phyloP scores from a whole-genome alignment of 2,113 vertebrate species.

The Equus quagga region DNA sequence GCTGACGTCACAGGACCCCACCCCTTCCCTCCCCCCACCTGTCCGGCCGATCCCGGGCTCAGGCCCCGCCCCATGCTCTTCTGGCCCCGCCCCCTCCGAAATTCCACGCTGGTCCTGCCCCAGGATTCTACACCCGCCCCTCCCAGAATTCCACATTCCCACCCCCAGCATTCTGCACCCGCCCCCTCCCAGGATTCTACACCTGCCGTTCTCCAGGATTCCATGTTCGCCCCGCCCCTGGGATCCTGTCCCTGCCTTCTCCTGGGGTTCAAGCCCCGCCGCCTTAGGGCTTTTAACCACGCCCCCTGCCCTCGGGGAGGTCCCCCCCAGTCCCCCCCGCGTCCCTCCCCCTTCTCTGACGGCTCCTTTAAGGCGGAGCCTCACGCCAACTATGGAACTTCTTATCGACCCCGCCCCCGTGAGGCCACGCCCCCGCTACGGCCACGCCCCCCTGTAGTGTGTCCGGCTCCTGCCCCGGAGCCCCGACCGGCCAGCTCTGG shows the following conservation, averaged over 20 bases:
- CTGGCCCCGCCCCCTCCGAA: neutral
- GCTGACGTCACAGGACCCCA: conserved; percentile 76
- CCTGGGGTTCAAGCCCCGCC: neutral
- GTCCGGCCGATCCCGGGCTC: neutral
- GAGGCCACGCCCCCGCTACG: neutral
- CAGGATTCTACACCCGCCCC: neutral
- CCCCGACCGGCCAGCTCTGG: neutral
- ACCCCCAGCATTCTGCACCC: neutral
- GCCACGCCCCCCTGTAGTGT: neutral
- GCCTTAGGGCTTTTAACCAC: rapidly evolving
- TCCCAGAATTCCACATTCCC: neutral
- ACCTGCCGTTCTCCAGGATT: neutral
- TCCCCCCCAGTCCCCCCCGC: neutral
- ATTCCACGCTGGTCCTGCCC: neutral
- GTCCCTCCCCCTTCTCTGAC: neutral
- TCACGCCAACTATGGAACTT: neutral
- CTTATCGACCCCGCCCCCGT: neutral
- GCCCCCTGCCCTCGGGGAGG: neutral
- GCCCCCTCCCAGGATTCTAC: neutral
- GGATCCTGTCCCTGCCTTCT: neutral
- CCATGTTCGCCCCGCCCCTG: neutral
- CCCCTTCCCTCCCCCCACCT: neutral
- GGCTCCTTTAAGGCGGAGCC: rapidly evolving
- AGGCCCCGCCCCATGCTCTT: neutral
- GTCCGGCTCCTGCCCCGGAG: neutral